These are phyloP conservation scores for Plectropomus leopardus DNA, from an alignment of 2,113 vertebrate genomes.

Conservation along the genomic window DNA sequence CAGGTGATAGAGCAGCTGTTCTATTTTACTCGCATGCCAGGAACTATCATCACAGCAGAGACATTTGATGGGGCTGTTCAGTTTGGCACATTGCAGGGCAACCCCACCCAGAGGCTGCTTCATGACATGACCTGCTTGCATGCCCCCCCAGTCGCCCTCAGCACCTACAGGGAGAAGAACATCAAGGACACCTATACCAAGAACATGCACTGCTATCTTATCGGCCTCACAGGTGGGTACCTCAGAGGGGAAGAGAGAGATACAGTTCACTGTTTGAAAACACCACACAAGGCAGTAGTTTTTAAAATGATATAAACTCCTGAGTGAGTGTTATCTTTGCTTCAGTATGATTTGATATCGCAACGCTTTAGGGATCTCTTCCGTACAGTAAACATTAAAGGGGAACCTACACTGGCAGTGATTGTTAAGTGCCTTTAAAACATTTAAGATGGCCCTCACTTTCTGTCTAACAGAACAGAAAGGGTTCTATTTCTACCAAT, in stretches of 20 bases:
- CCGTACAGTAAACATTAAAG: background rate
- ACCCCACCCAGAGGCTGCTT: slow-evolving; percentile 78
- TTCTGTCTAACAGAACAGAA: background rate
- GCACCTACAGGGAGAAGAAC: slow-evolving; percentile 83
- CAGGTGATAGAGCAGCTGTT: slow-evolving; percentile 82
- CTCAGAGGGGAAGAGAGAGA: background rate
- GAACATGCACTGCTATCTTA: slow-evolving; percentile 86
- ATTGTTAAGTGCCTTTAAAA: background rate
- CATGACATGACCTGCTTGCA: slow-evolving; percentile 84
- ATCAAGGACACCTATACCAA: slow-evolving; percentile 86
- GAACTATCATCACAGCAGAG: slow-evolving; percentile 79
- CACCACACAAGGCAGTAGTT: background rate
- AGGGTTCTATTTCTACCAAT: background rate
- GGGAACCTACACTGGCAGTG: background rate
- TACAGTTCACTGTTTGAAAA: background rate
- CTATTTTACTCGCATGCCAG: slow-evolving; percentile 86
- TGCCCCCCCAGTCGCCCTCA: slow-evolving; percentile 82
- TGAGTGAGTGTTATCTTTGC: background rate
- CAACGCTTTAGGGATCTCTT: background rate
- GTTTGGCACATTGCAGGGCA: slow-evolving; percentile 80
- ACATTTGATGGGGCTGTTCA: slow-evolving; percentile 84
- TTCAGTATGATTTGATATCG: background rate
- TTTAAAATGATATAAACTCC: background rate
- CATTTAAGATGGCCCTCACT: background rate
- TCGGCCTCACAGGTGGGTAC: slow-evolving; percentile 86